A percentile compares a stretch with the other conserved stretches of the same genome.
Conservation (phyloP, 1,140 invertebrate species). For the Delia radicum region DNA sequence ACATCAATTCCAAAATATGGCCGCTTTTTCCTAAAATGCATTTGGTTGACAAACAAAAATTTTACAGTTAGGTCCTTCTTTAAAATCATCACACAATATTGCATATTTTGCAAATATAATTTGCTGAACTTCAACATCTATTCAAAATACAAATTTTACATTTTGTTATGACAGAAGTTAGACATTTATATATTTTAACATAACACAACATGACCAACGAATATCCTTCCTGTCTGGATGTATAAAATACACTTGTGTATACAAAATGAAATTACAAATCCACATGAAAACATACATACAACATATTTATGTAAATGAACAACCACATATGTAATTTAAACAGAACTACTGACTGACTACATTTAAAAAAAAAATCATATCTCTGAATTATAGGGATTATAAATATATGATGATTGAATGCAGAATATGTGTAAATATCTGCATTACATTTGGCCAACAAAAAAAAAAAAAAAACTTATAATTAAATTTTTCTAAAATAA, state of each 20-base stretch:
- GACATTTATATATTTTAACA: not conserved
- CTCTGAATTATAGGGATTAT: not conserved
- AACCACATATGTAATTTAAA: not conserved
- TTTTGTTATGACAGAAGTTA: not conserved
- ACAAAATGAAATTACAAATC: not conserved
- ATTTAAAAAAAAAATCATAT: not conserved
- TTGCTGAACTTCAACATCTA: not conserved
- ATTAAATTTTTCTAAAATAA: not conserved
- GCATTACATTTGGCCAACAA: not conserved
- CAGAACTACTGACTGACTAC: conserved; percentile 1
- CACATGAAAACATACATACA: not conserved
- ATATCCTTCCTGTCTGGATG: not conserved
- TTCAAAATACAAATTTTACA: not conserved
- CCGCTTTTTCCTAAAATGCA: no score
- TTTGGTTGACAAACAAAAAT: no score
- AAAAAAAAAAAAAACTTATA: not conserved
- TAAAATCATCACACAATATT: no score
- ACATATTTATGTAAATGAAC: not conserved
- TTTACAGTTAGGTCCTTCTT: no score
- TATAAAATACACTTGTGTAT: not conserved
- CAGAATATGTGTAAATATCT: not conserved
- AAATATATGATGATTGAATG: not conserved
- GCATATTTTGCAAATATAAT: no score
- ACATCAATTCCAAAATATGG: no score
- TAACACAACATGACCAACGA: not conserved